A percentile compares a stretch with the other conserved stretches of the same genome.
phyloP scores from a whole-genome alignment of 2,888 invertebrate genomes.

The Holacanthella duospinosa region DNA sequence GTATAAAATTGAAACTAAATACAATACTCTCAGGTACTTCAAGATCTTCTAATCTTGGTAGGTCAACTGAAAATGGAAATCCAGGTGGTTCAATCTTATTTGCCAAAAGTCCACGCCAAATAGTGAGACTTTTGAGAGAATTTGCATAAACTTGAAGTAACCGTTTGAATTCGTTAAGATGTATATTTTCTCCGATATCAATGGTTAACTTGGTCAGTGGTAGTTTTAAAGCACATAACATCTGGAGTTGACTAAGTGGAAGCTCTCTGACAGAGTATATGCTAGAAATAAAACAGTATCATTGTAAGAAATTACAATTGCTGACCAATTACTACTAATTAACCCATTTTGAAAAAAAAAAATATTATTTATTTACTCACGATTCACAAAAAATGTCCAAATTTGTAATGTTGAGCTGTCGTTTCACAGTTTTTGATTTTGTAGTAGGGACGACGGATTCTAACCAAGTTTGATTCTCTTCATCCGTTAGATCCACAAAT shows the following conservation, averaged over 20 bases:
- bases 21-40: not conserved
- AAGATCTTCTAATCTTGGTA: not conserved
- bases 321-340: not conserved
- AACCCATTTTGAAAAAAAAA: not conserved
- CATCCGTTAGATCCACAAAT: not conserved
- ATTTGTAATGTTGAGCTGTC: not conserved
- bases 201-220: not conserved
- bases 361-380: not conserved
- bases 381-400: not conserved
- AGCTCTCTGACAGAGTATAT: not conserved
- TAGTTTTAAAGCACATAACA: not conserved
- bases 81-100: not conserved
- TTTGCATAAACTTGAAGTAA: not conserved
- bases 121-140: not conserved
- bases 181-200: not conserved
- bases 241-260: not conserved
- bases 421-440: not conserved
- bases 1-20: not conserved
- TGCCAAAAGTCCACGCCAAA: conserved; percentile 1
- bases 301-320: not conserved
- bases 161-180: not conserved
- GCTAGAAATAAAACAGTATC: not conserved
- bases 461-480: not conserved
- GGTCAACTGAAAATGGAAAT: not conserved
- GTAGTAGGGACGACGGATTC: not conserved